Evolutionary conservation across 2,797 vertebrate species (phyloP), one percentile per base, ranked within the genome.

Genomic region (Enteromius unitaeniatus): DNA sequence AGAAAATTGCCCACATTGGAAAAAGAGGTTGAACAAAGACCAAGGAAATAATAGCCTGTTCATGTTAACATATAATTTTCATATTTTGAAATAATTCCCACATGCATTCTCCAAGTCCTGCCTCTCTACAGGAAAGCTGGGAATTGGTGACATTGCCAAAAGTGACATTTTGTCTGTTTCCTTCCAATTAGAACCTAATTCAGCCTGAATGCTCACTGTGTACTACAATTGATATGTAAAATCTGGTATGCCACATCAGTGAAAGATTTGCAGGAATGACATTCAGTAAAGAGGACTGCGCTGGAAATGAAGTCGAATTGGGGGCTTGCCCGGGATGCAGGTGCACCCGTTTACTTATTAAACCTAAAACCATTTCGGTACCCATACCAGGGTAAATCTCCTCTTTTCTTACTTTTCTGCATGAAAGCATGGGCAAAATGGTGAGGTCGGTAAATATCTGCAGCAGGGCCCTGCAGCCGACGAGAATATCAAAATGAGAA

Each of bases 401-500:
- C 55, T 62, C 70, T 34, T 21, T n/a, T n/a, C n/a, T 81, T 85
- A 58, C 74, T 45, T 34, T 78, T 19, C 55, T 42, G 15, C 47
- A 49, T 6, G 6, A 49, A 37, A 67, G 77, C 74, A 73, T 70
- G 58, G 47, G 26, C 37, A 79, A 77, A 82, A 82, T 73, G 76
- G 74, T 86, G 21, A 78, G 82, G 83, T 84, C 79, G 53, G 23
- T 84, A 51, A 78, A 75, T 81, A 64, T 55, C 60, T 81, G 75
- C 55, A 70, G 80, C 67, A 69, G 42, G 47, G 64, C 53, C 53
- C 53, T 15, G 17, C 40, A 82, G 62, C 69, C 58, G 51, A 49
- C 76, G n/a, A 47, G 86, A 77, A 87, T 68, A 77, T 88, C 62
- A 86, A 85, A 84, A 79, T 60, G 23, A 73, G 77, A 45, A 45